Evolutionary conservation across 1,140 invertebrate genomes (phyloP), one percentile per base, ranked within the genome.

Genomic region (Tenebrio molitor): DNA sequence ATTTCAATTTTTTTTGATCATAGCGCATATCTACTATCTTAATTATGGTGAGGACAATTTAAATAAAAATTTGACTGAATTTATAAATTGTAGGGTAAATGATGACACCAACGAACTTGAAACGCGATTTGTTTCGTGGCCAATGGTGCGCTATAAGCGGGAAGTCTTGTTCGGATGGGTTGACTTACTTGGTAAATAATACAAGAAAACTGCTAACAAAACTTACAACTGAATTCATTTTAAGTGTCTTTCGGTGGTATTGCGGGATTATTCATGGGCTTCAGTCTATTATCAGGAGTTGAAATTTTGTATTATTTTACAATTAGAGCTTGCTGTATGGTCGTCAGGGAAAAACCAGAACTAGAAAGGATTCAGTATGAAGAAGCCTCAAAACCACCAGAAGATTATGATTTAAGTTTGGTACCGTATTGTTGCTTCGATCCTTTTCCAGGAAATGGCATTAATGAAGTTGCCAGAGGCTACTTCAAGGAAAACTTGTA

Each of bases 91-190:
- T 58, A 58, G 50, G 12, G 64, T 33, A 7, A 33, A 15, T 34
- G 69, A 29, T 17, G 62, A 50, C 8, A 39, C 23, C 1, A 71
- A 46, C 15, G 42, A 70, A 74, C 79, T 88, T 69, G 86, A 88
- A 77, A 82, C 82, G 4, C 87, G 89, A 80, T 91, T 90, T 74
- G 86, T 89, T 0, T 89, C 89, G 0, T 92, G 91, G 91, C 91
- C 91, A 0, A 89, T 91, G 84, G 88, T 92, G 6, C 82, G 89
- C 1, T 93, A 91, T 76, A 92, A 91, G 77, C 86, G 91, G 16
- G 90, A 92, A 80, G 90, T 93, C 1, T 84, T 91, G 14, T 93
- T 93, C 77, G 91, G 91, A 42, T 92, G 91, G 91, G 89, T 93
- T 0, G 91, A 93, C 84, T 84, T 93, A 36, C 78, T 93, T 36